A percentile compares a stretch with the other conserved stretches of the same genome.
Evolutionary conservation across 2,113 vertebrate genomes (phyloP).

Genomic region (Alethe diademata): DNA sequence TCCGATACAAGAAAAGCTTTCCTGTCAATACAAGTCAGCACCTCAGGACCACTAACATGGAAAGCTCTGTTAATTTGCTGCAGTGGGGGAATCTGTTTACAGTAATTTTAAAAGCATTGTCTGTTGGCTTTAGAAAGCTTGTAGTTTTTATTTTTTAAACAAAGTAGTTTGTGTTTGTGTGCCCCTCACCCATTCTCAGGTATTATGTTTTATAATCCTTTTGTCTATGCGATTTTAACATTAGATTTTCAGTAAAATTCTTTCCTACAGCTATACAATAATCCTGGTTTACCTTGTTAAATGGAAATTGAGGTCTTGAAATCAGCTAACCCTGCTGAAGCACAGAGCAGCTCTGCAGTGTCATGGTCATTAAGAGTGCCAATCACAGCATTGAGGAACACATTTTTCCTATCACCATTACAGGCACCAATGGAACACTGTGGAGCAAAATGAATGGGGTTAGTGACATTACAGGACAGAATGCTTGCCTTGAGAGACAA

Average conservation of each 20-base stretch:
- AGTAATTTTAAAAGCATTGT: background rate
- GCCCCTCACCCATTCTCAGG: background rate
- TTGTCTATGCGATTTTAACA: background rate
- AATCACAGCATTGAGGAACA: conserved; percentile 7
- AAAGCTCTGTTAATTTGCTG: background rate
- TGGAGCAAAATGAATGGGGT: conserved; percentile 9
- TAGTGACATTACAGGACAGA: conserved; percentile 9
- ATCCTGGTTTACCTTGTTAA: conserved; percentile 5
- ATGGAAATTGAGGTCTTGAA: background rate
- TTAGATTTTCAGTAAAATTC: background rate
- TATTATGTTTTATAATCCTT: background rate
- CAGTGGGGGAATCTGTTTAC: background rate
- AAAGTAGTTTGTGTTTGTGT: background rate
- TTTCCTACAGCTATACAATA: background rate
- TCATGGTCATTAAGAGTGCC: conserved; percentile 46
- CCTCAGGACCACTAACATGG: background rate
- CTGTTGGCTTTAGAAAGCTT: background rate
- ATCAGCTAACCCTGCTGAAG: conserved; percentile 22
- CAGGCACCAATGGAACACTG: background rate
- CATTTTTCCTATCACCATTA: background rate
- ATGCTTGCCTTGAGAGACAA: background rate
- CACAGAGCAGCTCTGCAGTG: conserved; percentile 23
- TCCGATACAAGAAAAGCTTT: background rate
- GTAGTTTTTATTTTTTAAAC: background rate
- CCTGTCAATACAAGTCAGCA: background rate